Base-by-base conservation (phyloP, 2,888 invertebrate species). In the Limulus polyphemus region DNA sequence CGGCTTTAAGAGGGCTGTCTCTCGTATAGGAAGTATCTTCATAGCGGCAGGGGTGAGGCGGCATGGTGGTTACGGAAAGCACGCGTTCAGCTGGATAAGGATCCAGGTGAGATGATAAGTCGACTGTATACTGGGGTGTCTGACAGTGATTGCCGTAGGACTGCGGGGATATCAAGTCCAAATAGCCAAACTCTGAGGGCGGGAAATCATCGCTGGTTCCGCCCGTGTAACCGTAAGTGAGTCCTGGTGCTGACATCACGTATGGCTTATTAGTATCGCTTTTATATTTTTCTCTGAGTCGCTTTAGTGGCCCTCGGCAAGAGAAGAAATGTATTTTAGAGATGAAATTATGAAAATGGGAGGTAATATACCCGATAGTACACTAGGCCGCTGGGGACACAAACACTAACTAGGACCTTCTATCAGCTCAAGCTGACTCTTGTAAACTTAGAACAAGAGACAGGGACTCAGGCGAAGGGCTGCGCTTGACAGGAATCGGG, bases 11-110 rank as follows among this genome's bases (percentile, higher is more conserved):
- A 14, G 62, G 57, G 49, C 52, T 47, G 50, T 60, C 60, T 17
- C 54, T 50, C n/a, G 56, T 32, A 59, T 54, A 47, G 61, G 62
- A 58, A 32, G 56, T 52, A 50, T 62, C 65, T n/a, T 65, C 62
- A 47, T 61, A 65, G 47, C 62, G 62, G 49, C 65, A 65, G 46
- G 65, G 62, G 16, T 59, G 32, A 49, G 62, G 62, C 56, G 62
- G 60, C 65, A 62, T 62, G 55, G 57, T 61, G 13, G 14, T 51
- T 2, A 32, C 7, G 32, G 32, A 32, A 32, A 32, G 32, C 32
- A 32, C 32, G 32, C 32, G 32, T 32, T 32, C 32, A 32, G 32
- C 32, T 32, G 32, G 32, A 2, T 32, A 32, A 32, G 32, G 32
- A 32, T 32, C 32, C 5, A 7, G 32, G 3, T 32, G 32, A 32